A percentile compares a stretch with the other conserved stretches of the same genome.
phyloP scores from a whole-genome alignment of 2,113 vertebrate genomes.

The Lonchura striata region DNA sequence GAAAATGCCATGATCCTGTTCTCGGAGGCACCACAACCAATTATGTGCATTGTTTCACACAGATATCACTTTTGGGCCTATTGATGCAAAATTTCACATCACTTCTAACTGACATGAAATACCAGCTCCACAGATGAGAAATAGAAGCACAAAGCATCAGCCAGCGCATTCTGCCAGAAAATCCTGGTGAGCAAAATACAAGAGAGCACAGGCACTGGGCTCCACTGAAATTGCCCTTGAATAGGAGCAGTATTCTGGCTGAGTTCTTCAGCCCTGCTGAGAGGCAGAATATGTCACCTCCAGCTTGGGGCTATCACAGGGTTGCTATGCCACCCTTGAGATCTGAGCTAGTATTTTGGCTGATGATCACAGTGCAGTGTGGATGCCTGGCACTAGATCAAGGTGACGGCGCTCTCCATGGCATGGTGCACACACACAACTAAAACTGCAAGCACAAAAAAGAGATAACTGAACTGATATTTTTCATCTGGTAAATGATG shows the following conservation, averaged over 20 bases:
- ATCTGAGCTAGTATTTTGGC: neutral
- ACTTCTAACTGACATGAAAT: neutral
- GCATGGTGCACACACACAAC: neutral
- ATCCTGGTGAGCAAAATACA: neutral
- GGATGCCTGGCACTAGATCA: neutral
- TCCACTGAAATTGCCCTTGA: neutral
- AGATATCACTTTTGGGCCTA: neutral
- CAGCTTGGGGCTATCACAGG: neutral
- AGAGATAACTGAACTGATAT: neutral
- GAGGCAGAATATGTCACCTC: neutral
- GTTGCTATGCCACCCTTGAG: neutral
- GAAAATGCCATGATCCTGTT: neutral
- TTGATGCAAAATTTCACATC: neutral
- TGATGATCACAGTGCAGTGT: neutral
- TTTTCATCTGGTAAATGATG: neutral
- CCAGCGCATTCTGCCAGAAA: neutral
- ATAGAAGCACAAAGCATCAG: neutral
- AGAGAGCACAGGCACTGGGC: neutral
- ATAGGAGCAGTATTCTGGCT: accelerated
- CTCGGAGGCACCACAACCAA: neutral
- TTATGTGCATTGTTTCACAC: neutral
- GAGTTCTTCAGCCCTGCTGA: neutral
- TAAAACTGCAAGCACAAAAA: neutral
- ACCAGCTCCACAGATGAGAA: neutral
- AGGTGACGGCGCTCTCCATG: neutral